A percentile compares a stretch with the other conserved stretches of the same genome.
phyloP scores from a whole-genome alignment of 2,888 invertebrate species.

The Nephrotoma guestfalica region DNA sequence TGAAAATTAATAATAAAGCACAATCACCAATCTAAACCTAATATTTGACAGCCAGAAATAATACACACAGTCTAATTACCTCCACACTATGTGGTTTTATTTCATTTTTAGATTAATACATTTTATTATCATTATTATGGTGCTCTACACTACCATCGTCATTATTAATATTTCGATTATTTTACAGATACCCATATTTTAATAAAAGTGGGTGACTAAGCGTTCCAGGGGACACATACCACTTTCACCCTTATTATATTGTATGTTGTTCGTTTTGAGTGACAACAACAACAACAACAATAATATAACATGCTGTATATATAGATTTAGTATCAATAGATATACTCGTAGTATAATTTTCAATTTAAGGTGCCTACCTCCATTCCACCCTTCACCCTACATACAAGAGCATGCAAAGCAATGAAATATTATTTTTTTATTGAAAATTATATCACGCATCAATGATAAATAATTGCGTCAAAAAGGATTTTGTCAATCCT shows the following conservation, averaged over 20 bases:
- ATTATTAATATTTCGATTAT: not conserved
- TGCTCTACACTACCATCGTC: not conserved
- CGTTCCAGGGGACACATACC: not conserved
- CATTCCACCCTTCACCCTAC: not conserved
- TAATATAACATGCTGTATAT: not conserved
- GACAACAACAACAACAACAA: not conserved
- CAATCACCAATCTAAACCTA: not conserved
- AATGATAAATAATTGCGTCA: constrained; percentile 15
- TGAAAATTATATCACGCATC: constrained; percentile 14
- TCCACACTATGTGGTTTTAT: not conserved
- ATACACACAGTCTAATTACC: not conserved
- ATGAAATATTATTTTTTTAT: not conserved
- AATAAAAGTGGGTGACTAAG: not conserved
- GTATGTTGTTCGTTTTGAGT: not conserved
- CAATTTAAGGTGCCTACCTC: not conserved
- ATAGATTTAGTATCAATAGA: not conserved
- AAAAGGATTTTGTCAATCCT: constrained; percentile 8
- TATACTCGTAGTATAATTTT: not conserved
- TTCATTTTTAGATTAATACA: not conserved
- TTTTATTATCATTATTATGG: not conserved
- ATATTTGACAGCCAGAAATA: not conserved
- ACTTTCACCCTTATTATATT: not conserved
- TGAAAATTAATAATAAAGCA: not conserved
- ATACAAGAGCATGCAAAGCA: not conserved
- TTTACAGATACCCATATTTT: not conserved